Conservation (phyloP, 2,113 vertebrate genomes). For the Macquaria australasica region DNA sequence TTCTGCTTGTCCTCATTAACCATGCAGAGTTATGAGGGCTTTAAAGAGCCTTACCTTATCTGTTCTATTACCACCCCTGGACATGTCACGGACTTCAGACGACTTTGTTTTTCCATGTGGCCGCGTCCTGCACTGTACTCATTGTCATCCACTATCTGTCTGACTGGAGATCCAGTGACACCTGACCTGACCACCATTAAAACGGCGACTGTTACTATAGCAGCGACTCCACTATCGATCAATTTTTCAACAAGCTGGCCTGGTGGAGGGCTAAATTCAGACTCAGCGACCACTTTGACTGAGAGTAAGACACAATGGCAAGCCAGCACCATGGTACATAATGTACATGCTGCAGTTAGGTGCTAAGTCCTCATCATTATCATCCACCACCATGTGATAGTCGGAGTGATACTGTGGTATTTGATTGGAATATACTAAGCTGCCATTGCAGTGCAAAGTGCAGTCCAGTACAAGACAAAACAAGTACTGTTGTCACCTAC, state of each 20-base stretch:
- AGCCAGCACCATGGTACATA: not conserved
- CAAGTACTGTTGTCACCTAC: not conserved
- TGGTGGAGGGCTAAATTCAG: constrained; percentile 61
- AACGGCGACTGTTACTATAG: constrained; percentile 74
- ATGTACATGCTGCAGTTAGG: constrained; percentile 7
- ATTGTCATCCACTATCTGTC: constrained; percentile 35
- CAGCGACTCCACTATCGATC: constrained; percentile 70
- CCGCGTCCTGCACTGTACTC: constrained; percentile 25
- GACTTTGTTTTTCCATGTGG: constrained; percentile 56
- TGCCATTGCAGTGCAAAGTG: not conserved
- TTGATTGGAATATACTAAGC: not conserved
- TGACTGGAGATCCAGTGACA: constrained; percentile 63
- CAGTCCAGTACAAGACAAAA: not conserved
- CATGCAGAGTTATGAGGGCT: constrained; percentile 23
- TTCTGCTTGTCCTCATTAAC: constrained; percentile 26
- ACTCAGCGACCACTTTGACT: constrained; percentile 43
- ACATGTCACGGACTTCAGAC: constrained; percentile 49
- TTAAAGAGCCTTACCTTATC: constrained; percentile 71
- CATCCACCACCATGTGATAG: constrained; percentile 3
- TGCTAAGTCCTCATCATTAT: not conserved
- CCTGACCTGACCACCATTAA: constrained; percentile 74
- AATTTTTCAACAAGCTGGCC: constrained; percentile 77
- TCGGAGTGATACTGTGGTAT: not conserved
- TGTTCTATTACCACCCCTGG: constrained; percentile 41
- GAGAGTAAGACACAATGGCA: constrained; percentile 42